Evolutionary conservation across 2,888 invertebrate species (phyloP).

Genomic region (Laothoe populi): DNA sequence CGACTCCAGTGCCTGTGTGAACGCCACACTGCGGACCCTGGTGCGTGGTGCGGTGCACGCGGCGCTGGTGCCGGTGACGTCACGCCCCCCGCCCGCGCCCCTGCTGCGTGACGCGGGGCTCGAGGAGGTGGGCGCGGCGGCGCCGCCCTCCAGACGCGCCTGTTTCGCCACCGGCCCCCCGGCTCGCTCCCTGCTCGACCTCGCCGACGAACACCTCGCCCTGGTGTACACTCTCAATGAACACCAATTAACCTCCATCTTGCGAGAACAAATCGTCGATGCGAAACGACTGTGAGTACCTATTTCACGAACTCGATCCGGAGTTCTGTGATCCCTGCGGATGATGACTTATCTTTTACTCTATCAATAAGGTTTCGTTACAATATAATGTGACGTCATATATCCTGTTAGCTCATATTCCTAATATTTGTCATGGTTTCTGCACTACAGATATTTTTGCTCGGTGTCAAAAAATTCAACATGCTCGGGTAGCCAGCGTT

Average conservation of each 20-base stretch:
- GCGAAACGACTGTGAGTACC: conserved; percentile 12
- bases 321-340: too few relatives aligned
- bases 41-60: conserved; percentile 40
- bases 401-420: too few relatives aligned
- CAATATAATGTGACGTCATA: too few relatives aligned
- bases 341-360: too few relatives aligned
- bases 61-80: conserved; percentile 46
- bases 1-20: conserved; percentile 35
- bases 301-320: too few relatives aligned
- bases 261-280: background rate
- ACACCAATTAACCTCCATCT: conserved; percentile 16
- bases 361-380: too few relatives aligned
- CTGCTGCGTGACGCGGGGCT: conserved; percentile 43
- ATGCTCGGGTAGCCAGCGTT: background rate
- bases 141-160: conserved; percentile 47
- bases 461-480: background rate
- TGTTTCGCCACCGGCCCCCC: conserved; percentile 49
- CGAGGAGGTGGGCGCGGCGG: conserved; percentile 4
- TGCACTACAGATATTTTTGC: conserved; percentile 11
- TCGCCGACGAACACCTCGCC: conserved; percentile 49
- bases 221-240: conserved; percentile 44
- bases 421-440: background rate
- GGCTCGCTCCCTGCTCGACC: conserved; percentile 62
- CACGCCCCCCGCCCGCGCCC: conserved; percentile 48
- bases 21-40: conserved; percentile 40